Percentiles rank a stretch among this genome's conserved stretches.
Conservation (phyloP, 2,888 invertebrate genomes). For the Rapana venosa region DNA sequence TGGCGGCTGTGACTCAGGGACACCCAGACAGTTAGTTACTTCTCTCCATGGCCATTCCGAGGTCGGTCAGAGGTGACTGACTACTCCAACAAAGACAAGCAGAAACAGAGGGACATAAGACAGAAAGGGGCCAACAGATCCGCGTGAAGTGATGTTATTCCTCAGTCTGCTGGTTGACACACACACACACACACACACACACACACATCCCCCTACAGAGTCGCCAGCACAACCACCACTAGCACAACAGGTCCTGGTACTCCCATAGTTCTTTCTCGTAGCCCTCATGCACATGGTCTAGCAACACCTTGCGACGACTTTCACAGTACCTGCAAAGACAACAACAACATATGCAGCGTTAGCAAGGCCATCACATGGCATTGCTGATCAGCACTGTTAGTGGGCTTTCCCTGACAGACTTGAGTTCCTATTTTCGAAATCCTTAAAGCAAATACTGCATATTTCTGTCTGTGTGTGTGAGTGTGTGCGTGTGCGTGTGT, state of each 20-base stretch:
- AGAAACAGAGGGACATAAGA: neutral
- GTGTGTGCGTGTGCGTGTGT: too few species aligned
- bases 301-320: conserved; percentile 94
- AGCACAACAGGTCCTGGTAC: conserved; percentile 63
- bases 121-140: neutral
- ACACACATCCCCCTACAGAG: neutral
- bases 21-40: neutral
- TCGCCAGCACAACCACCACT: conserved; percentile 5
- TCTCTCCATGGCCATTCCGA: neutral
- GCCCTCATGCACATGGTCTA: conserved; percentile 98
- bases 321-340: conserved; percentile 93
- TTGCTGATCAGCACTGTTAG: too few species aligned
- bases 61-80: neutral
- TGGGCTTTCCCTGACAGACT: too few species aligned
- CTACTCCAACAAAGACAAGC: neutral
- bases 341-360: neutral
- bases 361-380: neutral
- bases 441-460: too few species aligned
- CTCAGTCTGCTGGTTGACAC: neutral
- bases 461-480: too few species aligned
- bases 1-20: neutral
- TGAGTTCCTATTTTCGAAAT: too few species aligned
- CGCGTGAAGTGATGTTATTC: neutral
- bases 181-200: conserved; percentile 25
- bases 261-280: conserved; percentile 99